These are phyloP conservation scores for Lagopus leucura DNA, from an alignment of 2,113 vertebrate species.

Conservation along the genomic window DNA sequence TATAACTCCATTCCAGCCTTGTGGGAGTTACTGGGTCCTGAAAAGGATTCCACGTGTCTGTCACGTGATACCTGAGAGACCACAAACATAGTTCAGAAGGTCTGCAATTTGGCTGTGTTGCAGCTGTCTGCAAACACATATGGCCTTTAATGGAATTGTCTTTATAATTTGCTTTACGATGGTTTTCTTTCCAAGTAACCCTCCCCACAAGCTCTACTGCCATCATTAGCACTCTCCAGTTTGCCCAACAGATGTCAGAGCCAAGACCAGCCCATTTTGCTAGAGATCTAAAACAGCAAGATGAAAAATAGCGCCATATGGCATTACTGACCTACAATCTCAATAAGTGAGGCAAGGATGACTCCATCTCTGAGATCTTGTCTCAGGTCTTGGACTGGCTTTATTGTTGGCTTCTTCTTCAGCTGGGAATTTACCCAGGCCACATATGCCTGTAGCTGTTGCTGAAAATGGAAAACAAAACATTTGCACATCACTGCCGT, in stretches of 20 bases:
- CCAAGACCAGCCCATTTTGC: neutral
- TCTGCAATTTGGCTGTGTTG: neutral
- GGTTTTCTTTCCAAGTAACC: neutral
- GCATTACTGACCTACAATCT: conserved; percentile 92
- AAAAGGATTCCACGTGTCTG: neutral
- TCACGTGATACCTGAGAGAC: neutral
- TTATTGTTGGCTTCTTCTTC: conserved; percentile 86
- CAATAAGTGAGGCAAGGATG: conserved; percentile 89
- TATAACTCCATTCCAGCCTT: neutral
- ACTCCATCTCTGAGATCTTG: conserved; percentile 93
- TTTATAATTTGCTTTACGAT: neutral
- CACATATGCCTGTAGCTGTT: conserved; percentile 93
- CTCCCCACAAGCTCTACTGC: neutral
- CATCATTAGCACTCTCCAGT: neutral
- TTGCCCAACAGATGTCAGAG: neutral
- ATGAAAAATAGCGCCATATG: conserved; percentile 12
- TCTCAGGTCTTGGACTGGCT: conserved; percentile 87
- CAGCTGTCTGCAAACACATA: neutral
- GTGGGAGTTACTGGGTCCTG: neutral
- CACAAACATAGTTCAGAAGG: neutral
- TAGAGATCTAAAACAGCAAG: too few relatives aligned
- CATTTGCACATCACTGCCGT: neutral
- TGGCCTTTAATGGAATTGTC: neutral
- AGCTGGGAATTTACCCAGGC: conserved; percentile 98
- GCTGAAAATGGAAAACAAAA: conserved; percentile 77